Evolutionary conservation across 2,888 invertebrate species (phyloP), one percentile per base, ranked within the genome.

Genomic region (Drosophila trichaetosa): DNA sequence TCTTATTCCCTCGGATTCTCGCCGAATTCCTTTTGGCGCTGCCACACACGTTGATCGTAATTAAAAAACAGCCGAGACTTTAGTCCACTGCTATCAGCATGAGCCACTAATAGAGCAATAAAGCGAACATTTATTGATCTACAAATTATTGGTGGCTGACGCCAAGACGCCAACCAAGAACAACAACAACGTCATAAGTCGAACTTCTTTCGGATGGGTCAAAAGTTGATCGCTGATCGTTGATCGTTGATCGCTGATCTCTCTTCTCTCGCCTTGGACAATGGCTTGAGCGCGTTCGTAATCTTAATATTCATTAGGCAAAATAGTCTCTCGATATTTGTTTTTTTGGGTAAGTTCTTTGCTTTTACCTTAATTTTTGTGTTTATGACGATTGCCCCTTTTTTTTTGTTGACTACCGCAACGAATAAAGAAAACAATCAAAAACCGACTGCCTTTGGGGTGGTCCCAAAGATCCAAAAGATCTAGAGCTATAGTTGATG

Each of bases 91-190:
- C 31, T 64, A 76, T 67, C 76, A 69, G 72, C 66, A 53, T 74
- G 84, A 77, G 83, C 90, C 76, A 89, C 91, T 90, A 92, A 91
- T 91, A 91, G 86, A 91, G 91, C 89, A 91, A 91, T 91, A 92
- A 91, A 91, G 81, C 78, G 80, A 89, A 80, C 86, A 83, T 90
- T 91, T 91, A 91, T 90, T 90, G 92, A 90, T 87, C 90, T 83
- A 92, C 91, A 92, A 91, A 91, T 91, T 91, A 91, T 87, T 86
- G 80, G 82, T 48, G 49, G 65, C 86, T 74, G 82, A 83, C 70
- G 82, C 79, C 72, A 74, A 48, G 60, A n/a, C n/a, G 33, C 21
- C 13, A 52, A 34, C 8, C 16, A 6, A 33, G 16, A 36, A 21
- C 29, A 21, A 27, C 13, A 48, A 48, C 57, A 40, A 52, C 38